Conservation (phyloP, 2,113 vertebrate species). For the Hiodon tergisus region DNA sequence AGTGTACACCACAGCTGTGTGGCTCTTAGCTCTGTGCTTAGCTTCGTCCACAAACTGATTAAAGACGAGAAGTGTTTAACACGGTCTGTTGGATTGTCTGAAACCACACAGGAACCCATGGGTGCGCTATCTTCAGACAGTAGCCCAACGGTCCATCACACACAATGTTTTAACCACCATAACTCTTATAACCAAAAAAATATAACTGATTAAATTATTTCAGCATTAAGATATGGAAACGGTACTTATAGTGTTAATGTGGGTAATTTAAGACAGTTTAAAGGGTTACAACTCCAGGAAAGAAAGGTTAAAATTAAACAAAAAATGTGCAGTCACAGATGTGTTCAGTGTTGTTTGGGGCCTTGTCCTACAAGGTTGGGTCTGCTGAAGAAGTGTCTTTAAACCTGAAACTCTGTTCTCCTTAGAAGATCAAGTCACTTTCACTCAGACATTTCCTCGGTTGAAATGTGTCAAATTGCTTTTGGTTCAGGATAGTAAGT, state of each 20-base stretch:
- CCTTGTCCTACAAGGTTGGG: neutral
- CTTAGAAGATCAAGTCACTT: conserved; percentile 1
- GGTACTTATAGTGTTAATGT: no score
- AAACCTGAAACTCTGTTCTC: neutral
- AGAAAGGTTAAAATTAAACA: no score
- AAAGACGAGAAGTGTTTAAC: neutral
- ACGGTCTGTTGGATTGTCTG: neutral
- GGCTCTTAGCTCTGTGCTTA: conserved; percentile 43
- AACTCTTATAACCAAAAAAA: no score
- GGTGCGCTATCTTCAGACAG: neutral
- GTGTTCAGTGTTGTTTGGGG: neutral
- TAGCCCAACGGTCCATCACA: neutral
- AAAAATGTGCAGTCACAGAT: neutral
- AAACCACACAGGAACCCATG: neutral
- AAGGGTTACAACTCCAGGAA: no score
- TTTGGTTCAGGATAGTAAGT: conserved; percentile 26
- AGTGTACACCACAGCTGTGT: conserved; percentile 56
- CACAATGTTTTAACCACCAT: no score
- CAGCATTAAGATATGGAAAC: no score
- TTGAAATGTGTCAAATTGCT: conserved; percentile 42
- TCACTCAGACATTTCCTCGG: conserved; percentile 26
- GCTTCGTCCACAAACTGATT: conserved; percentile 55
- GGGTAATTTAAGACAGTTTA: no score
- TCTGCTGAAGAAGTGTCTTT: neutral
- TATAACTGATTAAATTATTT: no score